Conservation (phyloP, 37 sponge, comb jelly and placozoan species). For the Halisarca cf. caerulea region DNA sequence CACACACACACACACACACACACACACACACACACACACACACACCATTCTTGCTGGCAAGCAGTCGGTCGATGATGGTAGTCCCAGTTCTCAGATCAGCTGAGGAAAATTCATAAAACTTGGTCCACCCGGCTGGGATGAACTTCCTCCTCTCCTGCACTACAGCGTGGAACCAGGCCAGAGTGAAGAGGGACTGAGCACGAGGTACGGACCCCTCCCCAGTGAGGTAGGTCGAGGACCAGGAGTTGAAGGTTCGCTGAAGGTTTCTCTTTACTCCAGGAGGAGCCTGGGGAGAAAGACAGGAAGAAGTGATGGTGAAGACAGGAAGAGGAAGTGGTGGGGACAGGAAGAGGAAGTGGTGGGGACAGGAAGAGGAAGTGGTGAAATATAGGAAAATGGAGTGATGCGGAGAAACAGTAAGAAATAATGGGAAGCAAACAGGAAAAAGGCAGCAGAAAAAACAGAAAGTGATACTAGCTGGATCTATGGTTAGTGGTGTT, state of each 20-base stretch:
- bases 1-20: no score
- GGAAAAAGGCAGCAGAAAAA: no score
- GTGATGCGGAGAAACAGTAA: no score
- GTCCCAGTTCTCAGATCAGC: constrained; percentile 89
- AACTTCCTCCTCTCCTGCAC: constrained; percentile 93
- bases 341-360: neutral
- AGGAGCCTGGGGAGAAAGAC: constrained; percentile 59
- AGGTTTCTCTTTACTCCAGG: constrained; percentile 95
- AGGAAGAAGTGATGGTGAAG: neutral
- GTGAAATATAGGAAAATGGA: no score
- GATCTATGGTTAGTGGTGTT: no score
- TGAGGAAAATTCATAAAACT: constrained; percentile 95
- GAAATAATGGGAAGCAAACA: no score
- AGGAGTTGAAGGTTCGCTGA: constrained; percentile 87
- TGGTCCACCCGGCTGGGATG: constrained; percentile 98
- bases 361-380: no score
- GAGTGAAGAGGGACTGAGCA: constrained; percentile 85
- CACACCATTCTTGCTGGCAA: constrained; percentile 36
- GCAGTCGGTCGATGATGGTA: constrained; percentile 82
- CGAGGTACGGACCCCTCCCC: constrained; percentile 54
- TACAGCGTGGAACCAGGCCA: constrained; percentile 98
- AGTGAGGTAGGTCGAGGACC: constrained; percentile 81
- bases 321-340: constrained; percentile 7
- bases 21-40: no score
- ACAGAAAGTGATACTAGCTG: no score